Conservation (phyloP, 2,797 vertebrate genomes). For the Sebastes reedi region DNA sequence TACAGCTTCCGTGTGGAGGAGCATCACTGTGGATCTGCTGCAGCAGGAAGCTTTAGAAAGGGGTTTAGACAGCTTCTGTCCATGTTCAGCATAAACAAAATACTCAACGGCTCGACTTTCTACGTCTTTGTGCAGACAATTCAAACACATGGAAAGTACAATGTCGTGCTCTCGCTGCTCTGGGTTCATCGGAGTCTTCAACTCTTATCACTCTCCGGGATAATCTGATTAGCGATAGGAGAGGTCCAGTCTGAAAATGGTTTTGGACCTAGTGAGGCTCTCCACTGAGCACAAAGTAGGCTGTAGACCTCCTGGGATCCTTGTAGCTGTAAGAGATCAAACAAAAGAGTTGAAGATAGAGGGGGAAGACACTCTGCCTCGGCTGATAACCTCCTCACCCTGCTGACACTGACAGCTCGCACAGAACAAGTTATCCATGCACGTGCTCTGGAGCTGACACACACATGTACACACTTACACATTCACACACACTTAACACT, state of each 20-base stretch:
- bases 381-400: conserved; percentile 48
- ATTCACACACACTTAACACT: background rate
- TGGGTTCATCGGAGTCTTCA: background rate
- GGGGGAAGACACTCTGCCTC: background rate
- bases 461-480: background rate
- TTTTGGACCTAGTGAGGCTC: background rate
- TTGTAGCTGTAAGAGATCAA: conserved; percentile 28
- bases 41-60: background rate
- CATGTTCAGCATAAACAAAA: background rate
- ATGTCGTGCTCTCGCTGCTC: background rate
- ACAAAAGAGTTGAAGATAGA: conserved; percentile 46
- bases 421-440: background rate
- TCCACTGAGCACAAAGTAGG: background rate
- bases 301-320: conserved; percentile 40
- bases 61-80: background rate
- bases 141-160: background rate
- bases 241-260: conserved; percentile 1
- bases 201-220: conserved; percentile 3
- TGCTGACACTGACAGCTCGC: conserved; percentile 12
- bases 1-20: background rate
- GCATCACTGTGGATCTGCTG: background rate
- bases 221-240: conserved; percentile 13
- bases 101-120: background rate
- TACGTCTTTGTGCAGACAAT: background rate
- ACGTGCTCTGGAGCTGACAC: background rate